Base-by-base conservation (phyloP, 1,140 invertebrate genomes). In the Hyphantria cunea region DNA sequence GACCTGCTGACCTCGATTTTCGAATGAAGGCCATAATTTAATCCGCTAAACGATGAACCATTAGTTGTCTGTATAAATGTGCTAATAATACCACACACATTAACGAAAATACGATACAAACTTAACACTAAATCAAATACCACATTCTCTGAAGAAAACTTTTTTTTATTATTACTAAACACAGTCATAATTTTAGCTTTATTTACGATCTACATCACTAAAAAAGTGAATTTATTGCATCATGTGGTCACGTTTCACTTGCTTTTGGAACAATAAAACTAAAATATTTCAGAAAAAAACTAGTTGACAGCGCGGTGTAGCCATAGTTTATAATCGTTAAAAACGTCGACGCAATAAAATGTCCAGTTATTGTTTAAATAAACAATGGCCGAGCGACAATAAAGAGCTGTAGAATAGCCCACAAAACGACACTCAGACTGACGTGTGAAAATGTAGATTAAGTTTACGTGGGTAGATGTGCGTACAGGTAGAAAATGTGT, bases 331-430 rank as follows among this genome's bases (percentile, higher is more conserved):
- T 84, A 83, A 84, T 80, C 81, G 74, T 88, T 78, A 83, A 86
- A 77, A 82, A 74, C 70, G 85, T 84, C 82, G 59, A 59, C 70
- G 76, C 64, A 76, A 78, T 84, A 82, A 84, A 84, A 80, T 80
- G 80, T 69, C 68, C 64, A 54, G 72, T 79, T 86, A 89, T 89
- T 89, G 84, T 89, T 84, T 79, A 50, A 82, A 89, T 86, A 87
- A 85, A 89, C 86, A 89, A 89, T 86, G 68, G 79, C 6, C 53
- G 45, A 69, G 66, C 60, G 68, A 82, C 75, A 77, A 82, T 82
- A 81, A 86, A 79, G 68, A 69, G 66, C 52, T 64, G 72, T 71
- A 72, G 78, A 77, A 78, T 78, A 65, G 75, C 74, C 72, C 78
- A 74, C 79, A 71, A 69, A 75, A 76, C 69, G 76, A 82, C 74